A percentile compares a stretch with the other conserved stretches of the same genome.
Conservation (phyloP, 2,113 vertebrate species). For the Lophius piscatorius region DNA sequence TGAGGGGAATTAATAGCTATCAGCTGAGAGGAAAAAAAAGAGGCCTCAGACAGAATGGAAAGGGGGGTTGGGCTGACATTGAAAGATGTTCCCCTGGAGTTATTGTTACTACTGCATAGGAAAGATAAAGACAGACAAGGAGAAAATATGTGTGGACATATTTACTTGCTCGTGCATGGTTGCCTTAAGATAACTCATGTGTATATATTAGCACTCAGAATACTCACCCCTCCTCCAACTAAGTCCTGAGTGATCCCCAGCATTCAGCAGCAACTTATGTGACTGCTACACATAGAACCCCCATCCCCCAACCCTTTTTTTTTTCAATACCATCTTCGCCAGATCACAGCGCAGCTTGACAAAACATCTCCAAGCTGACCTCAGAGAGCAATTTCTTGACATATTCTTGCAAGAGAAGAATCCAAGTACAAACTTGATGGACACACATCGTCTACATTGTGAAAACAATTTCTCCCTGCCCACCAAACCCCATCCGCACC, state of each 20-base stretch:
- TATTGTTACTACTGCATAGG: conserved; percentile 66
- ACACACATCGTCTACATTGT: conserved; percentile 51
- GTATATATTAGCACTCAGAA: not conserved
- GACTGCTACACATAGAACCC: conserved; percentile 7
- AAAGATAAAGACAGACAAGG: conserved; percentile 13
- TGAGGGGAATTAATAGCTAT: conserved; percentile 80
- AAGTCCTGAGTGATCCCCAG: not conserved
- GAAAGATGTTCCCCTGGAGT: conserved; percentile 72
- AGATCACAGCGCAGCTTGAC: conserved; percentile 47
- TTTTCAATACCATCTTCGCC: conserved; percentile 13
- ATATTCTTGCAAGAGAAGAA: conserved; percentile 47
- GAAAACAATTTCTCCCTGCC: conserved; percentile 46
- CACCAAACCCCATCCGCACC: not conserved
- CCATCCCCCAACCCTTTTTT: not conserved
- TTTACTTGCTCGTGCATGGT: conserved; percentile 1
- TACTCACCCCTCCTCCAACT: not conserved
- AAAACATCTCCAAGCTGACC: conserved; percentile 54
- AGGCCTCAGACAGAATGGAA: conserved; percentile 59
- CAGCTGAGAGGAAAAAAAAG: conserved; percentile 68
- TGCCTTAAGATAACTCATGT: conserved; percentile 16
- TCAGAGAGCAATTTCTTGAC: conserved; percentile 54
- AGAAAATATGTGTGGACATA: conserved; percentile 10
- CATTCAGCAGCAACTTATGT: not conserved
- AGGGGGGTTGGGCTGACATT: conserved; percentile 67
- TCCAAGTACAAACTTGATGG: conserved; percentile 55